A percentile compares a stretch with the other conserved stretches of the same genome.
These are phyloP conservation scores for Anhinga anhinga DNA, from an alignment of 2,113 vertebrate genomes.

Conservation along the genomic window DNA sequence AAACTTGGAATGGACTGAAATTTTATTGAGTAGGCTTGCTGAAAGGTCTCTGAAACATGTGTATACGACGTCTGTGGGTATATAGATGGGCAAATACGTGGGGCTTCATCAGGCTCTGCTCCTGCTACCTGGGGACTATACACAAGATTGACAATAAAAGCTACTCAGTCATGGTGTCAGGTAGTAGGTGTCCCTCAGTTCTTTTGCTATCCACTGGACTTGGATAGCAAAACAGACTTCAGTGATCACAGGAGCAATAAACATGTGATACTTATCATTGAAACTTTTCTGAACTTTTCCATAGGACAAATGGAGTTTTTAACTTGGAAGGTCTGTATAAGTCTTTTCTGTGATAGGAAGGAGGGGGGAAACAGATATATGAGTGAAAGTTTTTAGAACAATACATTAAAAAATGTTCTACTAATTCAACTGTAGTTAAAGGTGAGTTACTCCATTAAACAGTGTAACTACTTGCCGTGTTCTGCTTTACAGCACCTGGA, in stretches of 20 bases:
- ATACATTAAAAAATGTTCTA: background rate
- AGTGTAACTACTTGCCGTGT: background rate
- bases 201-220: background rate
- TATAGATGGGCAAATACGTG: background rate
- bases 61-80: background rate
- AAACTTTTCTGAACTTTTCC: background rate
- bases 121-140: background rate
- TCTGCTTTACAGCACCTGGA: background rate
- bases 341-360: background rate
- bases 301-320: background rate
- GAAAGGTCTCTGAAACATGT: conserved; percentile 54
- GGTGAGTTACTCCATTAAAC: background rate
- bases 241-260: background rate
- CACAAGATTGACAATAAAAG: background rate
- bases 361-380: background rate
- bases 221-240: background rate
- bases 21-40: conserved; percentile 52
- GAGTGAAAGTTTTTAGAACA: background rate
- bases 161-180: background rate
- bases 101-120: background rate
- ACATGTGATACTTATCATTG: background rate
- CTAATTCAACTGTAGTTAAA: background rate
- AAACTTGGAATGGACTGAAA: conserved; percentile 51
- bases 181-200: background rate
- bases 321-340: background rate